Conservation (phyloP, 2,888 invertebrate genomes). For the Furcula furcula region DNA sequence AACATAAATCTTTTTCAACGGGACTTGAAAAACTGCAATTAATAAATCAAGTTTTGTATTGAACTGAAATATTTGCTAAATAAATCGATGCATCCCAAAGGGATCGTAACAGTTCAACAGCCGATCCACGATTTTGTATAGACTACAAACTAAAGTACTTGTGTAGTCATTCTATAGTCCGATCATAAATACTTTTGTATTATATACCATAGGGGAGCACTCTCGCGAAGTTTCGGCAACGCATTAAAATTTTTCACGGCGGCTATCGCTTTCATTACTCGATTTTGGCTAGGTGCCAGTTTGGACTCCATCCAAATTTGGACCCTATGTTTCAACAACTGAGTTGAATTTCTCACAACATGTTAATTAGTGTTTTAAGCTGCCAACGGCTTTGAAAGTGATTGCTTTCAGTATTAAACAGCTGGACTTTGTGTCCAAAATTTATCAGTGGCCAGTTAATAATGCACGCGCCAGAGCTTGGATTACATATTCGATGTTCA, state of each 20-base stretch:
- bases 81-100: no score
- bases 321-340: conserved; percentile 18
- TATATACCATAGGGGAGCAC: conserved; percentile 7
- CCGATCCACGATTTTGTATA: no score
- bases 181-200: conserved; percentile 7
- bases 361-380: conserved; percentile 16
- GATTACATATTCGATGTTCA: conserved; percentile 9
- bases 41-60: no score
- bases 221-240: conserved; percentile 32
- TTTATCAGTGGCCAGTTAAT: conserved; percentile 25
- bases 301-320: conserved; percentile 17
- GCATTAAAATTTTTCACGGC: conserved; percentile 39
- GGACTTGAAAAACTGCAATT: no score
- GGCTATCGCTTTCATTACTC: conserved; percentile 36
- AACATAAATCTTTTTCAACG: no score
- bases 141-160: no score
- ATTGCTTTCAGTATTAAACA: conserved; percentile 36
- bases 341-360: conserved; percentile 21
- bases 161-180: conserved; percentile 6
- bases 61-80: no score
- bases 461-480: conserved; percentile 9
- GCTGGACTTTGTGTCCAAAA: conserved; percentile 26
- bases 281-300: conserved; percentile 34
- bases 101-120: no score
- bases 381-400: conserved; percentile 24